These are phyloP conservation scores for Paramuricea clavata DNA, from an alignment of 92 coral and sea anemone species.

Conservation along the genomic window DNA sequence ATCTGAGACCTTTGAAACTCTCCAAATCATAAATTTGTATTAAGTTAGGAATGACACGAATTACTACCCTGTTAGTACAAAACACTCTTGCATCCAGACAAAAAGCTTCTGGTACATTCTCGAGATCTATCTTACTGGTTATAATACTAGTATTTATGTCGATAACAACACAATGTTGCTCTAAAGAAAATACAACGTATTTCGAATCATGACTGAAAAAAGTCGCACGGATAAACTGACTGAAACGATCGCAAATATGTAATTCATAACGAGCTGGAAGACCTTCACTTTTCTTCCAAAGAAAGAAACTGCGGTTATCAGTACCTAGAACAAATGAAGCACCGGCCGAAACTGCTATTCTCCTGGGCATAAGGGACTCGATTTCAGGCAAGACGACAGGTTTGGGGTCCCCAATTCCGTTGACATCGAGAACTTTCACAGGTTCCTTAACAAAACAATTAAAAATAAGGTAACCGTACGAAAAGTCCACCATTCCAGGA, in stretches of 20 bases:
- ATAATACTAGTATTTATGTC: neutral
- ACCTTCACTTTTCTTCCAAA: neutral
- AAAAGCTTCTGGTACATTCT: no score
- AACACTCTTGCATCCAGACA: no score
- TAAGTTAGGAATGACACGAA: neutral
- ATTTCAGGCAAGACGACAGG: neutral
- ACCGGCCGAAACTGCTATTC: neutral
- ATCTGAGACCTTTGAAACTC: neutral
- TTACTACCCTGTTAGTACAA: neutral
- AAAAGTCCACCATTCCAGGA: neutral
- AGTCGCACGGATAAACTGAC: no score
- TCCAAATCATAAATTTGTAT: neutral
- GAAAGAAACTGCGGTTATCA: no score
- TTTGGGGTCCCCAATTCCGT: neutral
- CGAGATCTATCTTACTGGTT: no score
- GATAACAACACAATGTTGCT: no score
- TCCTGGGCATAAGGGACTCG: neutral
- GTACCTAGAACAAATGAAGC: neutral
- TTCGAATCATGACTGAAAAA: neutral
- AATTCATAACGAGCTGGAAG: neutral
- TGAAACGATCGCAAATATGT: no score
- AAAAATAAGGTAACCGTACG: neutral
- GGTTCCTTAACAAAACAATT: neutral
- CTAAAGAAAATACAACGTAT: neutral
- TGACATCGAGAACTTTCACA: constrained; percentile 8